These are phyloP conservation scores for Diaprepes abbreviatus DNA, from an alignment of 2,888 invertebrate genomes.

Conservation along the genomic window DNA sequence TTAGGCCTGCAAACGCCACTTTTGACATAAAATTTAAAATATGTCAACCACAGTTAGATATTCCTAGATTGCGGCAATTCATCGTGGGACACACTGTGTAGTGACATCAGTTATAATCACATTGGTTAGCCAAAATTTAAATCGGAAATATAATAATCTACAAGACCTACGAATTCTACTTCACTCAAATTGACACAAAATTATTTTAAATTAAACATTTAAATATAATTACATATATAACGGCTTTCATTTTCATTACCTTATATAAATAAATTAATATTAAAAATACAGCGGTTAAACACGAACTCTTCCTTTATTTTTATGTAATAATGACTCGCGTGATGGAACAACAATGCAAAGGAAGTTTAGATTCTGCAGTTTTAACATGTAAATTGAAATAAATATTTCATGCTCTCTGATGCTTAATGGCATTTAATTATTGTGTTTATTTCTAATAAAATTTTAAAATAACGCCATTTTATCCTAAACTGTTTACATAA, in stretches of 20 bases:
- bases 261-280: constrained; percentile 43
- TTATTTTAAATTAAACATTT: too few relatives aligned
- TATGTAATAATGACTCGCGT: constrained; percentile 43
- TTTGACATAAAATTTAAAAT: too few relatives aligned
- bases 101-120: too few relatives aligned
- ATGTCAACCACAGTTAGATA: too few relatives aligned
- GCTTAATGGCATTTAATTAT: constrained; percentile 36
- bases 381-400: constrained; percentile 46
- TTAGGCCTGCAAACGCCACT: too few relatives aligned
- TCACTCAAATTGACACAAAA: too few relatives aligned
- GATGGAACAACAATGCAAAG: constrained; percentile 45
- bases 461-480: constrained; percentile 19
- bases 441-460: constrained; percentile 27
- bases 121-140: too few relatives aligned
- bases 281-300: constrained; percentile 32
- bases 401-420: constrained; percentile 41
- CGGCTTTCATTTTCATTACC: constrained; percentile 43
- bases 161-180: too few relatives aligned
- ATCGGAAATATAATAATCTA: too few relatives aligned
- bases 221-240: constrained; percentile 21
- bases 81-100: too few relatives aligned
- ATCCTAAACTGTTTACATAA: constrained; percentile 14
- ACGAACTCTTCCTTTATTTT: constrained; percentile 44
- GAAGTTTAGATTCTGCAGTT: constrained; percentile 39
- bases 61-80: too few relatives aligned